Conservation (phyloP, 2,113 vertebrate genomes). For the Pseudois nayaur region DNA sequence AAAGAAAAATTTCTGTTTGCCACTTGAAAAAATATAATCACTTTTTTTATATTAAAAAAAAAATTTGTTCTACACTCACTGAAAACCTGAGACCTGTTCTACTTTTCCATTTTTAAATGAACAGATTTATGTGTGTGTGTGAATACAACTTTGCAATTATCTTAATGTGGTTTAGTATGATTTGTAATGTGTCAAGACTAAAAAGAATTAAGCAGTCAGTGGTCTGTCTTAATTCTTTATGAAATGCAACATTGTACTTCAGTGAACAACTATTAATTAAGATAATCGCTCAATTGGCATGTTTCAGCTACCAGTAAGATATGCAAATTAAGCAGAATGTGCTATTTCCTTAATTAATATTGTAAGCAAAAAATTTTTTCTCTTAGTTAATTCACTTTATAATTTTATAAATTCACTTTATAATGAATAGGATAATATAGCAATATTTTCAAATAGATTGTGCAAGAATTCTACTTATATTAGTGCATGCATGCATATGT, state of each 20-base stretch:
- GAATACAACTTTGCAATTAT: constrained; percentile 7
- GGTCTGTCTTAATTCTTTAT: constrained; percentile 42
- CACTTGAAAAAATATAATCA: neutral
- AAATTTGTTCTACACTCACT: neutral
- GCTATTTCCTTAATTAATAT: constrained; percentile 58
- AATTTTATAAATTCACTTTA: neutral
- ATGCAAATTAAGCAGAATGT: constrained; percentile 63
- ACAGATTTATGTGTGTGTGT: neutral
- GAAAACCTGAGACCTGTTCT: neutral
- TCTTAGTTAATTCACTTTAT: neutral
- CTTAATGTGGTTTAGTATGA: constrained; percentile 43
- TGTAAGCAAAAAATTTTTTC: constrained; percentile 20
- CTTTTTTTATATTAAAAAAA: neutral
- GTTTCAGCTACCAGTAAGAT: constrained; percentile 52
- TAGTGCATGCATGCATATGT: neutral
- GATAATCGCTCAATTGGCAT: constrained; percentile 50
- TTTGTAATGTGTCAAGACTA: constrained; percentile 35
- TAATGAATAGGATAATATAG: neutral
- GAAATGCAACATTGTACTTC: constrained; percentile 12
- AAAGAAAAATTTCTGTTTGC: neutral
- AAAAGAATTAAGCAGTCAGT: constrained; percentile 41
- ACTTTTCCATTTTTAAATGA: neutral
- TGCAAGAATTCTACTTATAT: neutral
- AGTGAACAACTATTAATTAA: constrained; percentile 63
- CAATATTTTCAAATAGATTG: neutral